These are phyloP conservation scores for Macrostomum lignano DNA, from an alignment of 1,140 invertebrate genomes.

Conservation along the genomic window DNA sequence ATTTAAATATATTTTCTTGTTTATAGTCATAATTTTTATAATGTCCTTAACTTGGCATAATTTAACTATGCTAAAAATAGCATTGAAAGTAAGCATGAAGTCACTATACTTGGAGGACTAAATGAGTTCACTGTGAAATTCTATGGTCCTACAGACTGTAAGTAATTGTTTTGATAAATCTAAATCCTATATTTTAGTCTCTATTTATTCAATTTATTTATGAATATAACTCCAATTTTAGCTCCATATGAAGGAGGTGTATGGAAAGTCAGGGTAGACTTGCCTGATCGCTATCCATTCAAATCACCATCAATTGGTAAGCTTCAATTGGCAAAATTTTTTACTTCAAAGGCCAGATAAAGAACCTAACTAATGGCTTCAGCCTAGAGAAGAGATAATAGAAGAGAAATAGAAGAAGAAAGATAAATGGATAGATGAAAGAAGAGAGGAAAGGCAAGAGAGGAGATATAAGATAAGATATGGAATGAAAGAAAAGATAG, in stretches of 20 bases:
- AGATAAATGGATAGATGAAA: too few relatives aligned
- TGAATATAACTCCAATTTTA: conserved; percentile 13
- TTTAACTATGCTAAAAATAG: too few relatives aligned
- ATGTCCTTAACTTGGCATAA: conserved; percentile 10
- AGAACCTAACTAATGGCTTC: too few relatives aligned
- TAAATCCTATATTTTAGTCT: conserved; percentile 56
- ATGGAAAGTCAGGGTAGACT: conserved; percentile 79
- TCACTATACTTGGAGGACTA: conserved; percentile 77
- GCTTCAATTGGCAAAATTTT: background rate
- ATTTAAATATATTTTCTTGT: too few relatives aligned
- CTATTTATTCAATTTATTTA: conserved; percentile 1
- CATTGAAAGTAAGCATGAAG: conserved; percentile 95
- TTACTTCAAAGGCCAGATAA: too few relatives aligned
- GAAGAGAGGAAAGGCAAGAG: too few relatives aligned
- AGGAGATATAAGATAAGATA: too few relatives aligned
- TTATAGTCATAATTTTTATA: too few relatives aligned
- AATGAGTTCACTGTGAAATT: conserved; percentile 99
- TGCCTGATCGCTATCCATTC: conserved; percentile 87
- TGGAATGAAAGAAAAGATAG: too few relatives aligned
- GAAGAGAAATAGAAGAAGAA: too few relatives aligned
- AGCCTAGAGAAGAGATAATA: too few relatives aligned
- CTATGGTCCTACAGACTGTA: conserved; percentile 48
- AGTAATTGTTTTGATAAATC: too few relatives aligned
- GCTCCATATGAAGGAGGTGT: conserved; percentile 89
- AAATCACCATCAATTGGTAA: conserved; percentile 71